These are phyloP conservation scores for Manis javanica DNA, from an alignment of 2,797 vertebrate genomes.

Conservation along the genomic window DNA sequence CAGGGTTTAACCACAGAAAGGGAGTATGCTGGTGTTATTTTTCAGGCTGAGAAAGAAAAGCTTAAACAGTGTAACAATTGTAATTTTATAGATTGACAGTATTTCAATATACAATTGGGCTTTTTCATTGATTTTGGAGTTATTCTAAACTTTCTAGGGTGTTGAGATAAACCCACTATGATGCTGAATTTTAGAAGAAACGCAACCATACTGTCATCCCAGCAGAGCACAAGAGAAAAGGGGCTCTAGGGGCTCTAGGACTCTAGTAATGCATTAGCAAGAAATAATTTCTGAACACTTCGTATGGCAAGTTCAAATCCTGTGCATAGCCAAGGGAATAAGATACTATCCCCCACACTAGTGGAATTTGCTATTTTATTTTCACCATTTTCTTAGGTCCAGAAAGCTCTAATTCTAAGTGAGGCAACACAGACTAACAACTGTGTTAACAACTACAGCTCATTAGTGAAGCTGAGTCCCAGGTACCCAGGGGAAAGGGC, in stretches of 20 bases:
- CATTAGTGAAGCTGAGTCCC: not conserved
- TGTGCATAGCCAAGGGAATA: not conserved
- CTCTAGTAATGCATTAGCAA: not conserved
- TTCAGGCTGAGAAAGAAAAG: not conserved
- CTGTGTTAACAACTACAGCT: not conserved
- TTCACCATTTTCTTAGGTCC: not conserved
- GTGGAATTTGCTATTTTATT: not conserved
- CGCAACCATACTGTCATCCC: not conserved
- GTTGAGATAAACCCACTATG: not conserved
- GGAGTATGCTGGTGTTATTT: not conserved
- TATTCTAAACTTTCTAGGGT: not conserved
- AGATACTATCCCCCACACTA: not conserved
- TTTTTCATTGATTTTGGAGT: not conserved
- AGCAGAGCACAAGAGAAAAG: not conserved
- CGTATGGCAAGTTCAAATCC: not conserved
- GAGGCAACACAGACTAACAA: not conserved
- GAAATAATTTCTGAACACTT: not conserved
- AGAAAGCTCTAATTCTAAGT: not conserved
- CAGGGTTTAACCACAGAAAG: not conserved
- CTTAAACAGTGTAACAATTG: not conserved
- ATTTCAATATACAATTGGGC: not conserved
- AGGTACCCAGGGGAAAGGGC: not conserved
- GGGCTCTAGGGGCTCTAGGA: fast-evolving
- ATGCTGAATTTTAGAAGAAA: not conserved
- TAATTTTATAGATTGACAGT: not conserved